These are phyloP conservation scores for Anhinga anhinga DNA, from an alignment of 2,113 vertebrate species.

Conservation along the genomic window DNA sequence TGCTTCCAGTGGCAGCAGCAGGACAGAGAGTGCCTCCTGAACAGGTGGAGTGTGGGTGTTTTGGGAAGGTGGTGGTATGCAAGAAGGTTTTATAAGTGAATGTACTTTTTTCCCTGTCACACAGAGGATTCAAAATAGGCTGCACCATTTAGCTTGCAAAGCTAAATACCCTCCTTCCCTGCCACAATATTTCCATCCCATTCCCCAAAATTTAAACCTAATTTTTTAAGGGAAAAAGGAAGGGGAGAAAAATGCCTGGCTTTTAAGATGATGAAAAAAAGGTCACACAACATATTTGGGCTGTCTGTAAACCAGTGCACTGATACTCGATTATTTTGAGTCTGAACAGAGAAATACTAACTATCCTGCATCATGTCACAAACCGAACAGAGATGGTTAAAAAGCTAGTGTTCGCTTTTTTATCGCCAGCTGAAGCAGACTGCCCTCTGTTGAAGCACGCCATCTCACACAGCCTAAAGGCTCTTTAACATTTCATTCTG, in stretches of 20 bases:
- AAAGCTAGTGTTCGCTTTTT: not conserved
- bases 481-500: not conserved
- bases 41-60: constrained; percentile 54
- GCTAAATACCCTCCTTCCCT: not conserved
- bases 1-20: not conserved
- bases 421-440: not conserved
- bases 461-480: not conserved
- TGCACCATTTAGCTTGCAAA: constrained; percentile 7
- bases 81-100: not conserved
- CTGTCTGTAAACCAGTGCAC: not conserved
- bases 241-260: not conserved
- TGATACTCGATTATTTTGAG: not conserved
- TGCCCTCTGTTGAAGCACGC: not conserved
- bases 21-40: not conserved
- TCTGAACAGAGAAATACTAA: not conserved
- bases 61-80: not conserved
- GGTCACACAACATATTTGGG: not conserved
- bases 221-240: not conserved
- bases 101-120: not conserved
- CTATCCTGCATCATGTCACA: not conserved
- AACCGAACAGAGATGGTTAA: not conserved
- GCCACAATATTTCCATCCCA: not conserved
- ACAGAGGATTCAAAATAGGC: constrained; percentile 14
- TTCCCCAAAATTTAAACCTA: not conserved
- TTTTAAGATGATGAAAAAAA: not conserved